Conservation (phyloP, 1,140 invertebrate genomes). For the Aphelenchoides fujianensis region DNA sequence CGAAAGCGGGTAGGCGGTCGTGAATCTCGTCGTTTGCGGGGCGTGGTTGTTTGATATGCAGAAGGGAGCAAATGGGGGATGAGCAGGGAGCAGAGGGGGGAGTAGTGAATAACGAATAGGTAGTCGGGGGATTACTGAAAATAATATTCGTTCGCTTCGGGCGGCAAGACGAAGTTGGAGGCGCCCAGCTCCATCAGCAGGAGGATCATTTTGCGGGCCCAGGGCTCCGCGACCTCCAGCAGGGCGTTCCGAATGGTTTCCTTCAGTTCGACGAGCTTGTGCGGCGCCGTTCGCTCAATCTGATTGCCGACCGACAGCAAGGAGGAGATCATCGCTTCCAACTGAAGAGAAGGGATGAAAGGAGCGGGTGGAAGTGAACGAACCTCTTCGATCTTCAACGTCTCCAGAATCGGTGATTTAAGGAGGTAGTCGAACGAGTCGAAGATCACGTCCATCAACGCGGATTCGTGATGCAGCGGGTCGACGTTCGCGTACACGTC, state of each 20-base stretch:
- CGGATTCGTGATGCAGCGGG: slow-evolving; percentile 51
- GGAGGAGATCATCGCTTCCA: slow-evolving; percentile 52
- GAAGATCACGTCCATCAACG: slow-evolving; percentile 51
- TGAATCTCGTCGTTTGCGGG: no score
- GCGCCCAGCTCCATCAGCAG: slow-evolving; percentile 55
- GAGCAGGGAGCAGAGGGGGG: no score
- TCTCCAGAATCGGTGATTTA: slow-evolving; percentile 46
- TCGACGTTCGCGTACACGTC: slow-evolving; percentile 53
- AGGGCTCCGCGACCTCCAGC: slow-evolving; percentile 51
- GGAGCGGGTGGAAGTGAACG: slow-evolving; percentile 22
- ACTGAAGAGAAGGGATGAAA: slow-evolving; percentile 36
- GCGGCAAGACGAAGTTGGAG: slow-evolving; percentile 47
- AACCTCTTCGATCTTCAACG: slow-evolving; percentile 59
- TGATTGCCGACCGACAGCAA: slow-evolving; percentile 55
- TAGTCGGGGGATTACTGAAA: no score
- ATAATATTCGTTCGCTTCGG: slow-evolving; percentile 60
- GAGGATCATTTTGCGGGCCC: slow-evolving; percentile 60
- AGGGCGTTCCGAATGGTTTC: slow-evolving; percentile 55
- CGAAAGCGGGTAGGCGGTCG: no score
- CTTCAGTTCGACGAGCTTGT: slow-evolving; percentile 44
- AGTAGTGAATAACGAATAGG: no score
- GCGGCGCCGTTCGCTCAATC: slow-evolving; percentile 54
- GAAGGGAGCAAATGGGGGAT: no score
- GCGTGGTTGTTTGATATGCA: no score
- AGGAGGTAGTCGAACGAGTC: slow-evolving; percentile 56